Base-by-base conservation (phyloP, 2,113 vertebrate genomes). In the Chloroceryle aenea region DNA sequence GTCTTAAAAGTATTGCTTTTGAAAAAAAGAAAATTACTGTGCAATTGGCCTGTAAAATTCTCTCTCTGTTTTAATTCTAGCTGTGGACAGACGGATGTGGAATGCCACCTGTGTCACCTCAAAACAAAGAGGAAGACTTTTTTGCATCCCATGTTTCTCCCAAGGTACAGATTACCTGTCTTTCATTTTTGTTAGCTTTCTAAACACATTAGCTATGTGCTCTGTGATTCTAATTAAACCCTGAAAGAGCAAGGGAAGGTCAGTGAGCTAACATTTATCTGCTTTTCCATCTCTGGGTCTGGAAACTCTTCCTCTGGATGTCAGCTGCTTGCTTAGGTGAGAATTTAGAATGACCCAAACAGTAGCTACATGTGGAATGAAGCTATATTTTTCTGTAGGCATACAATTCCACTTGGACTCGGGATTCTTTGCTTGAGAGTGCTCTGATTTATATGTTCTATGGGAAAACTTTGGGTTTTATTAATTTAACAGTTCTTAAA, bases 41-140 rank as follows among this genome's bases (percentile, higher is more conserved):
- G 10, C 14, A 50, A 6, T 55, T 85, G 18, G 62, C 16, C 9
- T 85, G 9, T 84, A 63, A 76, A 68, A 45, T 82, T 52, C 6
- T 69, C 12, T 25, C 47, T 89, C 42, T 90, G 11, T 36, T 45
- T 92, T 69, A 42, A 64, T 88, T 95, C 21, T 78, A 99, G 99
- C 93, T 99, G 80, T 99, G 99, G 99, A 98, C 99, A 9, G 99
- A 99, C 48, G 98, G 98, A 61, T 97, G 96, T 59, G 98, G 76
- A 76, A 96, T 53, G 81, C 99, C 94, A 30, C 98, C 94, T 52
- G 89, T 36, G 4, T 98, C 99, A 52, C 98, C 99, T 10, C 97
- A 97, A 2, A 98, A 97, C 38, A 99, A 99, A 95, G 99, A 99
- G 42, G 98, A 99, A 55, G 99, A 99, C 68, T 99, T 99, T 93